Evolutionary conservation across 2,797 vertebrate species (phyloP).

Genomic region (Psittacula derbiana): DNA sequence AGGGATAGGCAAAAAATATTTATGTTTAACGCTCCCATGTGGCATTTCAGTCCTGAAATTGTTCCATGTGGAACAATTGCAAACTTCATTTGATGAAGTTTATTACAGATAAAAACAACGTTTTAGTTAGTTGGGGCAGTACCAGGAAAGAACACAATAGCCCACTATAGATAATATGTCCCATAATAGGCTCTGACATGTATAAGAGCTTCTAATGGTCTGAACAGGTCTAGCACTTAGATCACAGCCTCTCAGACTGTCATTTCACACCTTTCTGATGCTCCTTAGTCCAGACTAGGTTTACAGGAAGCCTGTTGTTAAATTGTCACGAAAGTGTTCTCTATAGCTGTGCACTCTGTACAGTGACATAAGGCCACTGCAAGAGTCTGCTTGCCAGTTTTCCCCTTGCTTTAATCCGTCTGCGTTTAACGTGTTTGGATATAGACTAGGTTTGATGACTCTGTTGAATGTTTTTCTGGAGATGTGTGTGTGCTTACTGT

Average conservation of each 20-base stretch:
- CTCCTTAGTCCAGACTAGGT: neutral
- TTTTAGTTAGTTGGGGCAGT: neutral
- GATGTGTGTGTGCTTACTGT: neutral
- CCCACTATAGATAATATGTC: neutral
- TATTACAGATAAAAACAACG: neutral
- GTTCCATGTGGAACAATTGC: neutral
- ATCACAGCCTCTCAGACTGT: neutral
- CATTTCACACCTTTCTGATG: neutral
- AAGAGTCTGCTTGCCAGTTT: neutral
- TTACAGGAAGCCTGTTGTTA: neutral
- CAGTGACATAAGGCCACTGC: neutral
- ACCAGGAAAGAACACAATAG: neutral
- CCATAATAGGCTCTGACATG: neutral
- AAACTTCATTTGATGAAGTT: neutral
- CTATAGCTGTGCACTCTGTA: neutral
- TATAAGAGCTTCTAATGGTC: neutral
- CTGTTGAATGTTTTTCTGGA: neutral
- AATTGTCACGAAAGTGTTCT: neutral
- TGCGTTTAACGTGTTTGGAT: neutral
- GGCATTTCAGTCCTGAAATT: neutral
- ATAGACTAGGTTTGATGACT: neutral
- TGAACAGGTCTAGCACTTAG: neutral
- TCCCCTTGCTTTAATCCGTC: neutral
- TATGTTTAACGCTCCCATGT: neutral
- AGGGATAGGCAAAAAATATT: neutral